These are phyloP conservation scores for Dermatophagoides farinae DNA, from an alignment of 1,140 invertebrate genomes.

Conservation along the genomic window DNA sequence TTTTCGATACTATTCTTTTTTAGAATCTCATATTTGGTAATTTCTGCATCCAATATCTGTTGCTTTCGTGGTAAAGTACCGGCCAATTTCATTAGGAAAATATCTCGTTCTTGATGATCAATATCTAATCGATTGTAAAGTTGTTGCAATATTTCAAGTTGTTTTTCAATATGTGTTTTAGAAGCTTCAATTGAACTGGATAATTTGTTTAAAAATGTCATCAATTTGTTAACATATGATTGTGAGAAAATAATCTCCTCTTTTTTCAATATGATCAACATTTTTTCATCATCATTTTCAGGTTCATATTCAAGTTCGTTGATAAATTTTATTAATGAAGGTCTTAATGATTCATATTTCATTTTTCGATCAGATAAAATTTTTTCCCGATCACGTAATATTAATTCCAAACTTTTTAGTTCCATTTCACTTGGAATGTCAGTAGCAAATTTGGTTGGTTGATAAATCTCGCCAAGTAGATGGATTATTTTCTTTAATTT, in stretches of 20 bases:
- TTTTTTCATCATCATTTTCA: constrained; percentile 3
- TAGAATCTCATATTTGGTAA: constrained; percentile 38
- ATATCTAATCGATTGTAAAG: constrained; percentile 42
- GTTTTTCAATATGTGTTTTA: constrained; percentile 13
- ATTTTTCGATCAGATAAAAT: background rate
- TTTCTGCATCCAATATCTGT: constrained; percentile 32
- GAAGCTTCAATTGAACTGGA: constrained; percentile 24
- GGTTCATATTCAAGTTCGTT: background rate
- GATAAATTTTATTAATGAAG: background rate
- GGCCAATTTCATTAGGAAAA: constrained; percentile 24
- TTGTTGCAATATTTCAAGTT: constrained; percentile 24
- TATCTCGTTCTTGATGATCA: constrained; percentile 29
- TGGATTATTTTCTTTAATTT: constrained; percentile 5
- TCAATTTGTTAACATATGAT: background rate
- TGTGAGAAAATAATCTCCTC: background rate
- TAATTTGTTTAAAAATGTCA: background rate
- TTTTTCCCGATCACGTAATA: constrained; percentile 7
- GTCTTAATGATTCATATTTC: constrained; percentile 4
- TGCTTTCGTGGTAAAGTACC: constrained; percentile 25
- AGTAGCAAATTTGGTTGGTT: constrained; percentile 2
- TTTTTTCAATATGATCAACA: background rate
- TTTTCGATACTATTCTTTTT: constrained; percentile 41
- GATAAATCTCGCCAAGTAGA: background rate
- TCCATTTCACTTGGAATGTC: constrained; percentile 14
- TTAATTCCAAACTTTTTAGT: constrained; percentile 8